phyloP scores from a whole-genome alignment of 2,797 vertebrate species.

The Antennarius maculatus region DNA sequence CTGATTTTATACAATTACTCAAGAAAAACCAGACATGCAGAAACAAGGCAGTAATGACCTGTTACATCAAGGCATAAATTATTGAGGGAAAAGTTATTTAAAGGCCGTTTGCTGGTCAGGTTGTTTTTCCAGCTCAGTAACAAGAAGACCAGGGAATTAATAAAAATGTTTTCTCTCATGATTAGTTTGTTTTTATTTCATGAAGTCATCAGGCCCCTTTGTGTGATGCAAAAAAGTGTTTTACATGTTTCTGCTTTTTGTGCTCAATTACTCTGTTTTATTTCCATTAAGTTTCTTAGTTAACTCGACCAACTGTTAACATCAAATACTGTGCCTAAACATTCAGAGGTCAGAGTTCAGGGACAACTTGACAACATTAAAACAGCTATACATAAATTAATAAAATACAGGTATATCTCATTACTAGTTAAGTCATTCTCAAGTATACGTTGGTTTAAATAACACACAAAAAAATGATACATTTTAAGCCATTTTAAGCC shows the following conservation, averaged over 20 bases:
- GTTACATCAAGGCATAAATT: slow-evolving; percentile 36
- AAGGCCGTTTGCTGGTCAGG: slow-evolving; percentile 19
- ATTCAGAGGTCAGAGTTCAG: too few species aligned
- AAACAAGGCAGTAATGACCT: slow-evolving; percentile 65
- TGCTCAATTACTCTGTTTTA: slow-evolving; percentile 4
- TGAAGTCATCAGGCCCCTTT: slow-evolving; percentile 32
- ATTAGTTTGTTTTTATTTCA: slow-evolving; percentile 61
- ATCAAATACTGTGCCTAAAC: too few species aligned
- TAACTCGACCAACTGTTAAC: too few species aligned
- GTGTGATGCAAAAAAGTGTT: slow-evolving; percentile 14
- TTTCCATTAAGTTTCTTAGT: too few species aligned
- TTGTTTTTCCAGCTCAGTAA: slow-evolving; percentile 46
- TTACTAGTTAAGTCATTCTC: too few species aligned
- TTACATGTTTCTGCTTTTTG: slow-evolving; percentile 12
- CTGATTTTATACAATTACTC: slow-evolving; percentile 57
- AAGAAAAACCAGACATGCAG: slow-evolving; percentile 50
- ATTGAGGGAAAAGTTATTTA: slow-evolving; percentile 36
- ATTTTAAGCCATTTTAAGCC: too few species aligned
- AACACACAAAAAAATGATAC: too few species aligned
- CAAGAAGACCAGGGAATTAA: slow-evolving; percentile 52
- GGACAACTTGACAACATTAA: too few species aligned
- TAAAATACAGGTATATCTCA: too few species aligned
- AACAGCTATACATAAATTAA: too few species aligned
- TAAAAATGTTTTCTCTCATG: slow-evolving; percentile 46
- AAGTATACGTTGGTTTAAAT: too few species aligned